Base-by-base conservation (phyloP, 2,113 vertebrate species). In the Taurulus bubalis region DNA sequence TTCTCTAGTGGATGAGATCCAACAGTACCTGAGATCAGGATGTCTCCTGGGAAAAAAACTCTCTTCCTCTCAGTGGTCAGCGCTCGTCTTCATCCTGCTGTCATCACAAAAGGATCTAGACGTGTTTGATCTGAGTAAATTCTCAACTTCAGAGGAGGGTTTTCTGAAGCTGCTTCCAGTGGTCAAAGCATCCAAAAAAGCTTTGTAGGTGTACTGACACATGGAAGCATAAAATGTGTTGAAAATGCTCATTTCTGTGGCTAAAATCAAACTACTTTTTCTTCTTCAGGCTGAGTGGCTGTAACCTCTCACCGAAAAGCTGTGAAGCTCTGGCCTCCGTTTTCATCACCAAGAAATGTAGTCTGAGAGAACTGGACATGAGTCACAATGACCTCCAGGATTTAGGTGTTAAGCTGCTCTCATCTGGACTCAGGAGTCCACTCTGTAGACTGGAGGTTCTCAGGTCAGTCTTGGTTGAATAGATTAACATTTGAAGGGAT, bases 21-120 rank as follows among this genome's bases (percentile, higher is more conserved):
- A 84, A 42, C 34, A 63, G 36, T 45, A 45, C 56, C 34, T 84
- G 34, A 80, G 9, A 22, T 59, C 40, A 11, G 79, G 75, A 32
- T 16, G 0, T 8, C 1, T 34, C 49, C 45, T 5, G 36, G 40
- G 3, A 26, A 64, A 68, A 11, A 62, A 76, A 15, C 77, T 73
- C 24, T 76, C 85, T 30, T 20, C 70, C 6, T 67, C 80, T 56
- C 88, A 87, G 74, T 85, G 80, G 83, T 83, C 85, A 30, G 70
- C 83, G 0, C 83, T 90, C 5, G 20, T 26, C 38, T 87, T 83
- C 68, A 82, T 85, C 47, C 60, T 87, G 53, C 60, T 87, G 49
- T 83, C 82, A 20, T 87, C 85, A 12, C 74, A 78, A 64, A 75
- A 83, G 28, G 42, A 76, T 8, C 51, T 90, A 0, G 30, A 82